phyloP scores from a whole-genome alignment of 2,797 vertebrate genomes.

The Characodon lateralis region DNA sequence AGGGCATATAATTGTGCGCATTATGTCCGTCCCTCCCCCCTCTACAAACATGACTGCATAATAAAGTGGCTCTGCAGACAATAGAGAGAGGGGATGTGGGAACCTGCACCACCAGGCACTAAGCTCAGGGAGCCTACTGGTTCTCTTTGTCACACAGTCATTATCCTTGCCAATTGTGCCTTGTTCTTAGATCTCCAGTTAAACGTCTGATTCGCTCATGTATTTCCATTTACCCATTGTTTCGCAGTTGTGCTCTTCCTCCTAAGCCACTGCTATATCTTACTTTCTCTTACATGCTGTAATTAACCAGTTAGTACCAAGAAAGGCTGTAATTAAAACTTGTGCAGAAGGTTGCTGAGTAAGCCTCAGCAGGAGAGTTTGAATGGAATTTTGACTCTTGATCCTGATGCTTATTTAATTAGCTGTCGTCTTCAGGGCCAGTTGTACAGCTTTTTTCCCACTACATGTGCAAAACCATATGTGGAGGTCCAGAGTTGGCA shows the following conservation, averaged over 20 bases:
- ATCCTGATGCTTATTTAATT: conserved; percentile 69
- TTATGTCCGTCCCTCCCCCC: conserved; percentile 51
- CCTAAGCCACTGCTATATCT: conserved; percentile 31
- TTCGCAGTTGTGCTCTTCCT: conserved; percentile 24
- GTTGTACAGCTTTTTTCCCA: conserved; percentile 35
- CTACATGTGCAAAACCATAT: background rate
- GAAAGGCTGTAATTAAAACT: conserved; percentile 72
- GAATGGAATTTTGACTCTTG: conserved; percentile 66
- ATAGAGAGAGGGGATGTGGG: conserved; percentile 66
- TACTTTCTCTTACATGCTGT: conserved; percentile 42
- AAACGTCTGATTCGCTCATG: conserved; percentile 14
- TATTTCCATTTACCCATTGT: conserved; percentile 1
- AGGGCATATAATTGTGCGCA: conserved; percentile 15
- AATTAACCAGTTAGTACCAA: conserved; percentile 72
- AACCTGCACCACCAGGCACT: conserved; percentile 62
- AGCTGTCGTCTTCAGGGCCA: conserved; percentile 57
- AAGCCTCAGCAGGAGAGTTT: conserved; percentile 61
- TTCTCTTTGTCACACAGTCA: conserved; percentile 27
- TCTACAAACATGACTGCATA: conserved; percentile 69
- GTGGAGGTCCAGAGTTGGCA: background rate
- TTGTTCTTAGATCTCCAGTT: conserved; percentile 18
- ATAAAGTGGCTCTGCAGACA: conserved; percentile 68
- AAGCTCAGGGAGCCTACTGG: conserved; percentile 45
- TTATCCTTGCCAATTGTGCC: conserved; percentile 5
- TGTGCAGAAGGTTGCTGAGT: conserved; percentile 59